Evolutionary conservation across 2,113 vertebrate species (phyloP).

Genomic region (Psittacara wagleri): DNA sequence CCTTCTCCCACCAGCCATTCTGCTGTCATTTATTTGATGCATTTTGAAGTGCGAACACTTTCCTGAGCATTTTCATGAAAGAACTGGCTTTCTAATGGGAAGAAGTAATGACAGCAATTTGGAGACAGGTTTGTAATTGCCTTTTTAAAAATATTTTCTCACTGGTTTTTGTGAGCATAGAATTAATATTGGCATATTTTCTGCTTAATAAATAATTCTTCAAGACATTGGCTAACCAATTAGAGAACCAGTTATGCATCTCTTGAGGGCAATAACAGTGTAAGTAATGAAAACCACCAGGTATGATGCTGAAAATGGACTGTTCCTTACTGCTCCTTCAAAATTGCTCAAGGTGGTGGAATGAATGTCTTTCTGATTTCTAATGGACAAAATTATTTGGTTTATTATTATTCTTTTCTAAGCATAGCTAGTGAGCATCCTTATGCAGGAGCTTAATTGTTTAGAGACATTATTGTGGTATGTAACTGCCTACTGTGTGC

Average conservation of each 20-base stretch:
- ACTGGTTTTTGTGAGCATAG: neutral
- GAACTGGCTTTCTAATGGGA: neutral
- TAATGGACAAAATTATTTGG: neutral
- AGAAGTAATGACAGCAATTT: conserved; percentile 13
- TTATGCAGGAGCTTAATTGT: neutral
- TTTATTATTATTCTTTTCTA: neutral
- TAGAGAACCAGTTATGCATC: conserved; percentile 33
- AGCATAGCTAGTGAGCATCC: neutral
- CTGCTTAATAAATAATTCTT: conserved; percentile 43
- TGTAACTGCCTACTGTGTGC: neutral
- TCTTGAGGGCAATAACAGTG: conserved; percentile 19
- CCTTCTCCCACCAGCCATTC: neutral
- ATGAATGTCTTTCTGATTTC: neutral
- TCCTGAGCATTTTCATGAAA: neutral
- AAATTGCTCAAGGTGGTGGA: neutral
- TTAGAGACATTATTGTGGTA: neutral
- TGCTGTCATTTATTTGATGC: neutral
- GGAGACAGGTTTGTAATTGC: neutral
- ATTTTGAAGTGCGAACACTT: neutral
- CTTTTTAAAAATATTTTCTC: neutral
- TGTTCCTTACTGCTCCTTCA: neutral
- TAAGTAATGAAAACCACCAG: conserved; percentile 32
- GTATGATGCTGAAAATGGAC: conserved; percentile 26
- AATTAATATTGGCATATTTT: conserved; percentile 32
- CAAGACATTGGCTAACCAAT: conserved; percentile 28